Base-by-base conservation (phyloP, 2,113 vertebrate species). In the Noctilio leporinus region DNA sequence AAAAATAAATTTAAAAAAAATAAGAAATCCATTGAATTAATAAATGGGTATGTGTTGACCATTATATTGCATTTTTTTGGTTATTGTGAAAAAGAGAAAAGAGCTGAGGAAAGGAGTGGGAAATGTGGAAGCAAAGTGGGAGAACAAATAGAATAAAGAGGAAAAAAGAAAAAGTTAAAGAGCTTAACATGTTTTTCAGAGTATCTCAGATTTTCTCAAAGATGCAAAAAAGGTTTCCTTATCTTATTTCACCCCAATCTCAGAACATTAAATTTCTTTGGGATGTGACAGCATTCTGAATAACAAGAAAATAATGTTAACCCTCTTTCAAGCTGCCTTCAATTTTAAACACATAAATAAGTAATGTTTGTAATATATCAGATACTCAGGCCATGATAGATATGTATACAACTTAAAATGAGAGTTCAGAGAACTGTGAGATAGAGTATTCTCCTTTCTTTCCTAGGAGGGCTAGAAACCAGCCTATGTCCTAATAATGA, bases 121-220 rank as follows among this genome's bases (percentile, higher is more conserved):
- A 77, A 73, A 55, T 22, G 59, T 15, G 26, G 69, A 55, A 72
- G 53, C 9, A 84, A 87, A 75, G 72, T 30, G 28, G 57, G 24
- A 62, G 49, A 64, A 69, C 45, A 43, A 35, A 85, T 70, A 87
- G 19, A 12, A 43, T 3, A 10, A 53, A 51, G 10, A 82, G 6
- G 15, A 67, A 67, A 86, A 92, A 85, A 24, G 30, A 80, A 76
- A 35, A 76, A 35, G 6, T 47, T 57, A 73, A 53, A 24, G 73
- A 77, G 33, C 33, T 78, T 43, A 38, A 86, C 76, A 40, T 57
- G 73, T 75, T 93, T 86, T 65, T 62, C 75, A 40, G 65, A 76
- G 76, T 64, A 92, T 76, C 28, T 76, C n/a, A 94, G 76, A 87
- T 53, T 81, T 86, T 88, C 7, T 86, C 40, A 38, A 89, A 89